These are phyloP conservation scores for Triops cancriformis DNA, from an alignment of 1,140 invertebrate species.

Conservation along the genomic window DNA sequence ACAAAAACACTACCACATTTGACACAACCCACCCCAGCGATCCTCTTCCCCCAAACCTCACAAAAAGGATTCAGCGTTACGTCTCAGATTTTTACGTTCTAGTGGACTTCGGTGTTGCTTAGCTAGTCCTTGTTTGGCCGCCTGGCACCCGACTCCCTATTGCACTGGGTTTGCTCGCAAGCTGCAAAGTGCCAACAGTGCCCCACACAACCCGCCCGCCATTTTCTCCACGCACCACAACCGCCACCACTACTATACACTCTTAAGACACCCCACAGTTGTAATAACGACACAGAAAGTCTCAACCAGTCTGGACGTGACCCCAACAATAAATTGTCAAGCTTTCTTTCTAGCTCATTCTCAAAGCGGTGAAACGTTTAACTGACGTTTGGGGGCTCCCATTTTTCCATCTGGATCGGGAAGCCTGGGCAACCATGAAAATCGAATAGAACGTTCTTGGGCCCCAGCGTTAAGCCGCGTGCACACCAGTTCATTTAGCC, in stretches of 20 bases:
- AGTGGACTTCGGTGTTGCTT: background rate
- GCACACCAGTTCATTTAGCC: background rate
- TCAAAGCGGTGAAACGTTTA: too few relatives aligned
- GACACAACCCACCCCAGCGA: background rate
- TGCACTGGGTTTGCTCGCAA: background rate
- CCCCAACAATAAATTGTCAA: too few relatives aligned
- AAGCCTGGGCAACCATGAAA: too few relatives aligned
- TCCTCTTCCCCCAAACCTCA: background rate
- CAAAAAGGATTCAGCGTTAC: background rate
- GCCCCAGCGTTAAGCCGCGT: background rate
- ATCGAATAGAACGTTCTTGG: too few relatives aligned
- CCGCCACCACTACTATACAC: background rate
- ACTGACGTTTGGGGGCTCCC: too few relatives aligned
- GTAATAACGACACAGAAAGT: background rate
- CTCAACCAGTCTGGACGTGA: too few relatives aligned
- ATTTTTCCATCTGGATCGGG: too few relatives aligned
- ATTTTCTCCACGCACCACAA: background rate
- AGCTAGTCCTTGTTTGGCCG: slow-evolving; percentile 8
- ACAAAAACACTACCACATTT: too few relatives aligned
- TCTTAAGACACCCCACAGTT: background rate
- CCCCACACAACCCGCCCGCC: background rate
- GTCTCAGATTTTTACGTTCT: background rate
- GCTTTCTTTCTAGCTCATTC: too few relatives aligned
- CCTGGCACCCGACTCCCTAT: background rate
- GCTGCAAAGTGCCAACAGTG: background rate